Conservation (phyloP, 1,140 invertebrate species). For the Dysdera silvatica region DNA sequence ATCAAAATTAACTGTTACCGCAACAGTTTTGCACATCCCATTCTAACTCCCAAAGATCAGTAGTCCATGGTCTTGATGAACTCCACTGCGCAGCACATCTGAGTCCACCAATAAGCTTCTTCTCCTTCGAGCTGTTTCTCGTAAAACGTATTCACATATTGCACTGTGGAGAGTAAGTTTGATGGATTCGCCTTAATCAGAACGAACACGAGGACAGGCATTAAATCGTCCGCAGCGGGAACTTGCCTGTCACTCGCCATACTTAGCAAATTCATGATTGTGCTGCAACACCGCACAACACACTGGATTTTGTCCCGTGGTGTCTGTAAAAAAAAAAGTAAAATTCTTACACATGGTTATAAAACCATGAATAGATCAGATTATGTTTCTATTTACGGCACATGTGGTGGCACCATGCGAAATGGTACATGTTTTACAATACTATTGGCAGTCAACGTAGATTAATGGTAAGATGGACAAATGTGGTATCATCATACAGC, state of each 20-base stretch:
- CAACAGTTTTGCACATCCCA: too few species aligned
- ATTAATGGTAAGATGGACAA: too few species aligned
- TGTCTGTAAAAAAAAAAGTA: conserved; percentile 48
- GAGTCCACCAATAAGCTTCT: conserved; percentile 97
- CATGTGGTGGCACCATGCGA: too few species aligned
- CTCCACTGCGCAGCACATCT: conserved; percentile 91
- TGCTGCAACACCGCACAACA: conserved; percentile 73
- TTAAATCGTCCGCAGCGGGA: conserved; percentile 94
- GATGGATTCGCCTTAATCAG: conserved; percentile 94
- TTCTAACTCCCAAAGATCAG: background rate
- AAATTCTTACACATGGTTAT: background rate
- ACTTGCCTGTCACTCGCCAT: conserved; percentile 66
- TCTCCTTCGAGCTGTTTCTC: conserved; percentile 74
- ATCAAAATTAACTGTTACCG: too few species aligned
- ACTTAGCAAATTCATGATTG: conserved; percentile 82
- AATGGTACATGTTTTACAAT: too few species aligned
- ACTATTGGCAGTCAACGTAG: too few species aligned
- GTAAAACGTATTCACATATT: conserved; percentile 91
- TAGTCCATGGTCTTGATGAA: conserved; percentile 98
- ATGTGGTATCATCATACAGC: too few species aligned
- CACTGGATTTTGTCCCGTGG: conserved; percentile 88
- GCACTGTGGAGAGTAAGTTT: conserved; percentile 87
- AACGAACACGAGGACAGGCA: conserved; percentile 92
- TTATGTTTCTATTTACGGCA: too few species aligned
- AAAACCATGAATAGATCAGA: too few species aligned